Base-by-base conservation (phyloP, 2,113 vertebrate species). In the Eolophus roseicapilla region DNA sequence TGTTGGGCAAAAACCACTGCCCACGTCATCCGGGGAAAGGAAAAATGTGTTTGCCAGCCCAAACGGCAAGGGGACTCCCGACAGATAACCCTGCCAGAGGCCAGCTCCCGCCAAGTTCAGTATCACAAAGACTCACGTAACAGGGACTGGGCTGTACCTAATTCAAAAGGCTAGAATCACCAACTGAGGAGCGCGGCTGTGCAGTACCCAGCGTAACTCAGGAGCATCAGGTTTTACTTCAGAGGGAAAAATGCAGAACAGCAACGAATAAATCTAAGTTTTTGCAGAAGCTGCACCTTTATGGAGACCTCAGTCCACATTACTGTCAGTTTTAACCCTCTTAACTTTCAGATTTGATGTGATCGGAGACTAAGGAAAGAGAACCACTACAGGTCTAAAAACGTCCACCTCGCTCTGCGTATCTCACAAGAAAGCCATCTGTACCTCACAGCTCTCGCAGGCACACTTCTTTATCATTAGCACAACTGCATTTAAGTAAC, bases 361-460 rank as follows among this genome's bases (percentile, higher is more conserved):
- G 37, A 76, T 65, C 55, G 73, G 28, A 86, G 37, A 47, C 53
- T 41, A 83, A 52, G 49, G 20, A 71, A 37, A 73, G 25, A 47
- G 47, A 78, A 81, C 55, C 6, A 2, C 41, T 59, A 47, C 13
- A 35, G 11, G 27, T 80, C 59, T 49, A 49, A 41, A 91, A 37
- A 46, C 0, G 1, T 2, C 16, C 2, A 4, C 46, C 85, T 88
- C 27, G 13, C 15, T 37, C 41, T 27, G 60, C 6, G 2, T 33
- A 33, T 16, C 63, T 71, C 75, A 31, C 28, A 85, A 60, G n/a
- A 37, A 0, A 74, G n/a, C 35, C 41, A 14, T 28, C 13, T 47
- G 29, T 62, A 49, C 53, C 28, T 85, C 20, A 53, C 6, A 39
- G 47, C n/a, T 69, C 31, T 59, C 41, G 9, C 2, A 73, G 23